phyloP scores from a whole-genome alignment of 1,140 invertebrate species.

The Diachasma alloeum region DNA sequence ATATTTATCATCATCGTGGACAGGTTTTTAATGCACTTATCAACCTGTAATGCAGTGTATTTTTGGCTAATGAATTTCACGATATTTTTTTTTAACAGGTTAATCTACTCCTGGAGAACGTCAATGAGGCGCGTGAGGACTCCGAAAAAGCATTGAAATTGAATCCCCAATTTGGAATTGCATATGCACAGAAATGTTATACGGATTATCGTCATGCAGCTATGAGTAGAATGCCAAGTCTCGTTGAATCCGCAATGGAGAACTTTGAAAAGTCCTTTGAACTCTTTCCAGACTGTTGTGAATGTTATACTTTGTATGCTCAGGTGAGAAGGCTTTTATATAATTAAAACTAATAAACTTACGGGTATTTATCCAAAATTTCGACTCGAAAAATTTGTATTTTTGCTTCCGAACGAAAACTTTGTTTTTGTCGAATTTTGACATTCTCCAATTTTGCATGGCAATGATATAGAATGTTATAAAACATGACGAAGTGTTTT shows the following conservation, averaged over 20 bases:
- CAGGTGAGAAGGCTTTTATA: conserved; percentile 68
- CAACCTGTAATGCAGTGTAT: background rate
- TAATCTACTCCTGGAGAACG: conserved; percentile 80
- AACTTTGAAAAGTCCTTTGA: conserved; percentile 79
- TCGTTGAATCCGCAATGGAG: conserved; percentile 70
- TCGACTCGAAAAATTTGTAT: too few relatives aligned
- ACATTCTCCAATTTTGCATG: too few relatives aligned
- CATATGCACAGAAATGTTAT: conserved; percentile 88
- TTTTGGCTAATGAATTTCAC: background rate
- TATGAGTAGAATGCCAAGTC: conserved; percentile 64
- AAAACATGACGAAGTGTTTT: too few relatives aligned
- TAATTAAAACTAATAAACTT: background rate
- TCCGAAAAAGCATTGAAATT: conserved; percentile 84
- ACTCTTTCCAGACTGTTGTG: conserved; percentile 83
- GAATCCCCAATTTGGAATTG: conserved; percentile 83
- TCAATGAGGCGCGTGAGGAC: conserved; percentile 81
- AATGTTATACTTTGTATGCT: conserved; percentile 84
- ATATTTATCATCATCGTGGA: conserved; percentile 84
- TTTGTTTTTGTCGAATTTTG: too few relatives aligned
- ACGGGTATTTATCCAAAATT: too few relatives aligned
- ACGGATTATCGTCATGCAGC: conserved; percentile 79
- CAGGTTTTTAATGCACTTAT: conserved; percentile 64
- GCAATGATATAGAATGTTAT: too few relatives aligned
- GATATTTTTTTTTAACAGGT: conserved; percentile 67
- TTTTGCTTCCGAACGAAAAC: too few relatives aligned